Evolutionary conservation across 2,797 vertebrate genomes (phyloP).

Genomic region (Psittacula echo): DNA sequence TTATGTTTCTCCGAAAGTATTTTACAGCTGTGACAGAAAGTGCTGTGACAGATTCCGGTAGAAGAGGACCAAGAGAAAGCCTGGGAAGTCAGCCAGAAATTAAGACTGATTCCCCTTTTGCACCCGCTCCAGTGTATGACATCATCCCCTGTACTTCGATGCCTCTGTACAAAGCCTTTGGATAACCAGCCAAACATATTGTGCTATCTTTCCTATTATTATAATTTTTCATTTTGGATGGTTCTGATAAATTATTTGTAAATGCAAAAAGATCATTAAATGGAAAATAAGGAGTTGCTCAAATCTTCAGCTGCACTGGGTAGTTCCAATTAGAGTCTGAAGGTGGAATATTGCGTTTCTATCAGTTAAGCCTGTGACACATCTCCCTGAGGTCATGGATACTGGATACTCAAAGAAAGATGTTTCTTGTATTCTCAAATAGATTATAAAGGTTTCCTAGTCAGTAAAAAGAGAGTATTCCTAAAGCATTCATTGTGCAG

Average conservation of each 20-base stretch:
- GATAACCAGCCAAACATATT: slow-evolving; percentile 60
- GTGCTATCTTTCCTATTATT: slow-evolving; percentile 68
- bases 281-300: slow-evolving; percentile 68
- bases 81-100: slow-evolving; percentile 80
- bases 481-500: slow-evolving; percentile 41
- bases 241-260: slow-evolving; percentile 75
- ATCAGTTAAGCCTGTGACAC: slow-evolving; percentile 72
- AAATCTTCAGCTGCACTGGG: slow-evolving; percentile 60
- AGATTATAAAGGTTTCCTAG: slow-evolving; percentile 69
- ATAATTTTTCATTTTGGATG: slow-evolving; percentile 66
- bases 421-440: slow-evolving; percentile 65
- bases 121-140: slow-evolving; percentile 72
- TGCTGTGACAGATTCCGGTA: slow-evolving; percentile 77
- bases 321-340: slow-evolving; percentile 74
- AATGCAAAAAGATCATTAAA: slow-evolving; percentile 70
- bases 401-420: slow-evolving; percentile 64
- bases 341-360: slow-evolving; percentile 70
- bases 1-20: slow-evolving; percentile 81
- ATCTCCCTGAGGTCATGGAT: slow-evolving; percentile 66
- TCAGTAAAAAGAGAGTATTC: slow-evolving; percentile 56
- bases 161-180: slow-evolving; percentile 43
- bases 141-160: slow-evolving; percentile 70
- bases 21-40: slow-evolving; percentile 81
- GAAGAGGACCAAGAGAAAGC: slow-evolving; percentile 66
- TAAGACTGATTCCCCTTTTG: slow-evolving; percentile 69